Percentiles rank a stretch among this genome's conserved stretches.
Conservation (phyloP, 2,113 vertebrate genomes). For the Chaetura pelagica region DNA sequence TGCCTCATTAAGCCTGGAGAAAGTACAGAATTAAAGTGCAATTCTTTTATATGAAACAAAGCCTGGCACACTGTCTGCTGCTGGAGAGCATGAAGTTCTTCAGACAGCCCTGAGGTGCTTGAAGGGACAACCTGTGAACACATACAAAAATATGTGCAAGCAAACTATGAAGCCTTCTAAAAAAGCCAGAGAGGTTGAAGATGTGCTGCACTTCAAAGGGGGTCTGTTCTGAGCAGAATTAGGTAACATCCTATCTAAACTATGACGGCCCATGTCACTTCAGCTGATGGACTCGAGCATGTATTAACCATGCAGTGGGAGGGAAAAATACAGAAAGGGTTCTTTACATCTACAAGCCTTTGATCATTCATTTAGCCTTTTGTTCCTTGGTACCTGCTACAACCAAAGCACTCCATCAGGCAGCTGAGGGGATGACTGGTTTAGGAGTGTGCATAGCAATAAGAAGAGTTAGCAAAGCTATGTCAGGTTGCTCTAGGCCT, state of each 20-base stretch:
- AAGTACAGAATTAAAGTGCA: not conserved
- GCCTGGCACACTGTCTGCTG: not conserved
- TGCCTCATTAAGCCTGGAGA: not conserved
- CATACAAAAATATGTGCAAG: not conserved
- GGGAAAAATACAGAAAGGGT: not conserved
- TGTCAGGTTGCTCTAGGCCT: not conserved
- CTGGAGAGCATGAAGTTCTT: not conserved
- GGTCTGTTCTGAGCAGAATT: not conserved
- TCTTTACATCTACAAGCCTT: not conserved
- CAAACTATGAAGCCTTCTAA: not conserved
- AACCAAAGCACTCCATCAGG: not conserved
- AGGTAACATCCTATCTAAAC: not conserved
- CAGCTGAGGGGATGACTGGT: not conserved
- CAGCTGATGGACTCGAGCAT: not conserved
- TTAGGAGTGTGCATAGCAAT: not conserved
- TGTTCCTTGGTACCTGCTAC: not conserved
- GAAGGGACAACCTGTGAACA: not conserved
- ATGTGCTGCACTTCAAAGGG: not conserved
- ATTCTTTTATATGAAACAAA: conserved; percentile 12
- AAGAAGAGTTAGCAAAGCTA: not conserved
- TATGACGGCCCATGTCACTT: not conserved
- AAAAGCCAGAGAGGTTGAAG: not conserved
- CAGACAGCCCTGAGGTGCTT: not conserved
- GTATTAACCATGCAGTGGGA: not conserved
- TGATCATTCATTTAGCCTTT: not conserved